A percentile compares a stretch with the other conserved stretches of the same genome.
Evolutionary conservation across 2,797 vertebrate genomes (phyloP).

Genomic region (Trematocara caparti): DNA sequence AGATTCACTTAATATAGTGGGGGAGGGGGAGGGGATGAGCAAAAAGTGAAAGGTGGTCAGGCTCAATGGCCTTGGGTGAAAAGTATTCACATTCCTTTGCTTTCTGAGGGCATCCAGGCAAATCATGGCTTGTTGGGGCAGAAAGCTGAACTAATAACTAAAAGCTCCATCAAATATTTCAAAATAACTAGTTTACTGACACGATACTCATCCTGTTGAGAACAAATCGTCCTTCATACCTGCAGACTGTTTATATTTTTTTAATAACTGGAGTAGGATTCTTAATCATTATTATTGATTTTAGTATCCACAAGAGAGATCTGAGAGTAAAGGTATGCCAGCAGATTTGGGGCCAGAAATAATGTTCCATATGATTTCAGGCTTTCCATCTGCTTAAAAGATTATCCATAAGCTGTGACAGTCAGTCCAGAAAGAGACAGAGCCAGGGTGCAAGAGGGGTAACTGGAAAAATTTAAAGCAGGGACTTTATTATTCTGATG

Average conservation of each 20-base stretch:
- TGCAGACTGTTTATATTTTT: not conserved
- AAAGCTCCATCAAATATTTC: not conserved
- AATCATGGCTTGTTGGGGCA: conserved; percentile 68
- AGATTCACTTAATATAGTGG: conserved; percentile 53
- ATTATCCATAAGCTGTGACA: conserved; percentile 63
- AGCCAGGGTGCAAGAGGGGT: conserved; percentile 29
- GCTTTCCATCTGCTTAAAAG: conserved; percentile 75
- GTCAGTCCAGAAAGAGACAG: conserved; percentile 38
- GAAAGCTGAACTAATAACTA: conserved; percentile 38
- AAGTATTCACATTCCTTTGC: conserved; percentile 74
- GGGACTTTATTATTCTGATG: conserved; percentile 37
- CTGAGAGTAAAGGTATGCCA: conserved; percentile 26
- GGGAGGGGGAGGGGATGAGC: conserved; percentile 29
- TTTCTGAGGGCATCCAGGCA: conserved; percentile 73
- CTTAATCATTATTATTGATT: conserved; percentile 24
- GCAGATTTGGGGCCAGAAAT: conserved; percentile 53
- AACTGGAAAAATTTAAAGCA: conserved; percentile 62
- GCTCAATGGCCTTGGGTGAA: conserved; percentile 70
- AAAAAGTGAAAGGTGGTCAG: conserved; percentile 72
- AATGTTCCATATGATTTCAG: conserved; percentile 72
- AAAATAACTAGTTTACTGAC: not conserved
- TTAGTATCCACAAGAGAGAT: conserved; percentile 24
- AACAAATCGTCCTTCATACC: not conserved
- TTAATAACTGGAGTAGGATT: not conserved
- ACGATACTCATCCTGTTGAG: not conserved